Conservation (phyloP, 2,797 vertebrate genomes). For the Falco naumanni region DNA sequence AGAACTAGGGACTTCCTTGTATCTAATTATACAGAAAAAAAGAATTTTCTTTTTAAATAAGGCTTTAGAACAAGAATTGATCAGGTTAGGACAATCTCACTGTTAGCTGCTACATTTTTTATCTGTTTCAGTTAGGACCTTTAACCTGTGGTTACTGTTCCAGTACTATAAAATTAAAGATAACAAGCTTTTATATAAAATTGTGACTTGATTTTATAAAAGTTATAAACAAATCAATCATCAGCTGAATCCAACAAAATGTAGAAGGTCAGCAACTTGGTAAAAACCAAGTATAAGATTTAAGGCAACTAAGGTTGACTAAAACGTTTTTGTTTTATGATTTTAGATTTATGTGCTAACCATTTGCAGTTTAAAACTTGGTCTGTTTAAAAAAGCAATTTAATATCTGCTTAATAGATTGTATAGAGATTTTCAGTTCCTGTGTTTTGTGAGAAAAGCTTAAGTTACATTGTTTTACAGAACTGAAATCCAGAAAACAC, state of each 20-base stretch:
- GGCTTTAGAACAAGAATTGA: background rate
- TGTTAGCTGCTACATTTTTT: background rate
- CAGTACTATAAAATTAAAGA: background rate
- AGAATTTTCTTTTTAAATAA: background rate
- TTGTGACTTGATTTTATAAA: background rate
- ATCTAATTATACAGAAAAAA: background rate
- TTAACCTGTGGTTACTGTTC: background rate
- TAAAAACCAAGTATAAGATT: background rate
- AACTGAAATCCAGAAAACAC: background rate
- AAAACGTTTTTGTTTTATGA: background rate
- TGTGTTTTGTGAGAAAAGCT: background rate
- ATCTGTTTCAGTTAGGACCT: background rate
- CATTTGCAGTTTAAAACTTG: background rate
- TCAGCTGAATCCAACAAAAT: background rate
- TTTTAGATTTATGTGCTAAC: background rate
- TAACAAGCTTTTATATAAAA: background rate
- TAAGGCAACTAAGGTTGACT: background rate
- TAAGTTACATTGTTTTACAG: background rate
- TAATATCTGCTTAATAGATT: background rate
- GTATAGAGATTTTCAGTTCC: background rate
- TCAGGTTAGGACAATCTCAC: background rate
- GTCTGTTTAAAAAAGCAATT: background rate
- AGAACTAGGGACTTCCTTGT: background rate
- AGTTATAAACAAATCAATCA: background rate
- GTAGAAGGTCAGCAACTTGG: background rate